Evolutionary conservation across 1,140 invertebrate species (phyloP), one percentile per base, ranked within the genome.

Genomic region (Drosophila simulans): DNA sequence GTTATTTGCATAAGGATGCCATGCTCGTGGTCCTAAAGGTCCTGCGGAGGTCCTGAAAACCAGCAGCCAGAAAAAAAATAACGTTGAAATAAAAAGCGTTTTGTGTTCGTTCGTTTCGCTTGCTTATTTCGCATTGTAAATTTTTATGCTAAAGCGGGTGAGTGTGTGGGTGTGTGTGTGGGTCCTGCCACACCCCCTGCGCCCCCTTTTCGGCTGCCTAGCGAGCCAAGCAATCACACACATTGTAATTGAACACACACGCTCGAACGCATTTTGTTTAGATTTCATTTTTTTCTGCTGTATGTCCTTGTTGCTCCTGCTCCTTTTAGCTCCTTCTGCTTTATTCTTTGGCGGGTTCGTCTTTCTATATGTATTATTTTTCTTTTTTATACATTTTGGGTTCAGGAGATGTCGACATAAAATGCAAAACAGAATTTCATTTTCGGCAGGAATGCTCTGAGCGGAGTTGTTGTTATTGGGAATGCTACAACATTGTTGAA

Each of bases 241-340:
- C 88, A 91, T 91, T 91, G 88, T 91, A 91, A 91, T 91, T 91
- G 88, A 91, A 91, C 88, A 89, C 83, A 91, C 88, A 91, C 77
- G 89, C 88, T 88, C 77, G 73, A 91, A 84, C 84, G 88, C 83
- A 91, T 91, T 91, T 90, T 89, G 84, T 89, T 90, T 89, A 89
- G 85, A 89, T 89, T 90, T 90, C 80, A 89, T 89, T 89, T 89
- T 82, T 66, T 65, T 48, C 39, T 34, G 34, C 48, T 43, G 55
- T 59, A 49, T 70, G 46, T 68, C 49, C 58, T 68, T 64, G 42
- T 62, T 76, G 76, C 74, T 76, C 71, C 60, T 22, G 72, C 58
- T 72, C 60, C 66, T 52, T 57, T 48, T 66, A 40, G 69, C 59
- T 64, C 49, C 62, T 58, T 40, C 64, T 62, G 64, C 27, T 80